These are phyloP conservation scores for Morus bassanus DNA, from an alignment of 2,797 vertebrate genomes.

Conservation along the genomic window DNA sequence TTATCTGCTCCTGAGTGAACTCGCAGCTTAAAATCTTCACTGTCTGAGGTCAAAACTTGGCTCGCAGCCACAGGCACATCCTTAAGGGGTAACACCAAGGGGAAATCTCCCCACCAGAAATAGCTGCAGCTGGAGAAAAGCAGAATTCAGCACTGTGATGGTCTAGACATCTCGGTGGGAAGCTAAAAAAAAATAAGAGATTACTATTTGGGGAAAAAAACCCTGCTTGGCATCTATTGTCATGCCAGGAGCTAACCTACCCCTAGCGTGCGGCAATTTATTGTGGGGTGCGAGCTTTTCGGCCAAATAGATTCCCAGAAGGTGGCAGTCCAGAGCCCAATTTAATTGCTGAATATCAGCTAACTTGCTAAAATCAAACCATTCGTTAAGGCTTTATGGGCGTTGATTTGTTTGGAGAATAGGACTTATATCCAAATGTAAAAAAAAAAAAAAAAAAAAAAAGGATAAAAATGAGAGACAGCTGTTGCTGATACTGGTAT, in stretches of 20 bases:
- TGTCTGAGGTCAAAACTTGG: not conserved
- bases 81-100: not conserved
- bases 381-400: not conserved
- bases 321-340: slow-evolving; percentile 66
- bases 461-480: slow-evolving; percentile 68
- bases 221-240: slow-evolving; percentile 25
- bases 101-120: not conserved
- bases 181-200: not conserved
- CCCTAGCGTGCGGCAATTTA: not conserved
- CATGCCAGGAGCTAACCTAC: not conserved
- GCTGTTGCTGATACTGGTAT: slow-evolving; percentile 50
- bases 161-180: slow-evolving; percentile 51
- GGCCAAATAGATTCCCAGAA: slow-evolving; percentile 49
- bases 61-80: not conserved
- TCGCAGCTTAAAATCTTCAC: not conserved
- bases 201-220: slow-evolving; percentile 6
- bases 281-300: not conserved
- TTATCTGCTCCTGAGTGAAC: slow-evolving; percentile 1
- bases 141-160: not conserved
- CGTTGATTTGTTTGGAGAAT: slow-evolving; percentile 55
- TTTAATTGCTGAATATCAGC: slow-evolving; percentile 51
- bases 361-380: slow-evolving; percentile 47
- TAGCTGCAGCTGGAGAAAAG: not conserved
- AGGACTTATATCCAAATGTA: slow-evolving; percentile 54
- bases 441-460: not conserved